phyloP scores from a whole-genome alignment of 2,888 invertebrate species.

The Cheilosia soror region DNA sequence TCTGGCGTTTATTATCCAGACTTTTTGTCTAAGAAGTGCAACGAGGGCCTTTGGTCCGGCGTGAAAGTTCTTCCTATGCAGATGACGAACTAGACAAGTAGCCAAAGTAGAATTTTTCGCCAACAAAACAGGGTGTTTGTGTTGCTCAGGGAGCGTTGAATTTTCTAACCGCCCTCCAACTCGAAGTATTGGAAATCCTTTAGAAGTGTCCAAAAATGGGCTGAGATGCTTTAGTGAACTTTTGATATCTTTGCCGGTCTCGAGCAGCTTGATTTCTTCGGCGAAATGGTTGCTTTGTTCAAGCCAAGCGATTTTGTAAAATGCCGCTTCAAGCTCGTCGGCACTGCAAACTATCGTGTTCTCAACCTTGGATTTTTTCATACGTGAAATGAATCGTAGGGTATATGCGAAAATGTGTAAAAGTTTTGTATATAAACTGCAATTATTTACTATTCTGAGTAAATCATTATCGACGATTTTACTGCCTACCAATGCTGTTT shows the following conservation, averaged over 20 bases:
- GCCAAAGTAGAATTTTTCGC: constrained; percentile 9
- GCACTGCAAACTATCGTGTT: background rate
- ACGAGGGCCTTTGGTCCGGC: constrained; percentile 42
- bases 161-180: constrained; percentile 46
- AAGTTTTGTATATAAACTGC: constrained; percentile 8
- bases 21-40: constrained; percentile 12
- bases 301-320: constrained; percentile 1
- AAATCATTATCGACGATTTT: background rate
- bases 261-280: background rate
- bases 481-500: constrained; percentile 6
- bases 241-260: constrained; percentile 10
- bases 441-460: constrained; percentile 1
- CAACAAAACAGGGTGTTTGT: constrained; percentile 17
- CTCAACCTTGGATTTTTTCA: background rate
- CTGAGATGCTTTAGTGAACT: constrained; percentile 21
- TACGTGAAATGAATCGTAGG: constrained; percentile 3
- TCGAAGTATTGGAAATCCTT: constrained; percentile 16
- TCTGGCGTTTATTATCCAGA: constrained; percentile 41
- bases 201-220: constrained; percentile 52
- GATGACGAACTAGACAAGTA: background rate
- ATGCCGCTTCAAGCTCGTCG: constrained; percentile 2
- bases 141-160: background rate
- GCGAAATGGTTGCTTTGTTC: background rate
- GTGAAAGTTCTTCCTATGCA: constrained; percentile 17
- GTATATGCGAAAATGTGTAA: constrained; percentile 31